Evolutionary conservation across 2,797 vertebrate species (phyloP).

Genomic region (Rachycentron canadum): DNA sequence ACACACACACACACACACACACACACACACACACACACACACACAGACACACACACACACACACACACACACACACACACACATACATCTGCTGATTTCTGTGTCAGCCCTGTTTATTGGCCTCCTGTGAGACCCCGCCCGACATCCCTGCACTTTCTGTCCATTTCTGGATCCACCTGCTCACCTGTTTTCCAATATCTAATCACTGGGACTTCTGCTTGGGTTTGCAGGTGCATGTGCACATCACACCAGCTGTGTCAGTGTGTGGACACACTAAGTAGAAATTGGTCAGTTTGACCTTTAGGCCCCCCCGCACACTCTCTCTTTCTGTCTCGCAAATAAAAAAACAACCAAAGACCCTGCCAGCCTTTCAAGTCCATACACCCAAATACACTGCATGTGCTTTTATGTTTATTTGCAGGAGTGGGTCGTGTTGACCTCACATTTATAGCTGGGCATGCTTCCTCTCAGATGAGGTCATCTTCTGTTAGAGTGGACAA

Average conservation of each 20-base stretch:
- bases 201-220: background rate
- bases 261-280: background rate
- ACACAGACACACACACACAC: background rate
- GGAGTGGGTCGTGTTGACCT: background rate
- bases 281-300: constrained; percentile 45
- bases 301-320: background rate
- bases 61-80: background rate
- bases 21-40: too few relatives aligned
- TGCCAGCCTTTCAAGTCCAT: background rate
- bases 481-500: background rate
- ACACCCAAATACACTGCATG: background rate
- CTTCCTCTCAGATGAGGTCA: background rate
- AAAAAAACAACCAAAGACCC: background rate
- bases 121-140: background rate
- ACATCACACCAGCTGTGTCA: background rate
- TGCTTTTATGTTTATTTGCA: background rate
- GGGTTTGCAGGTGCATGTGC: background rate
- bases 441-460: background rate
- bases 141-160: background rate
- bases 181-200: background rate
- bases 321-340: background rate
- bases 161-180: background rate
- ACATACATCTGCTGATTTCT: background rate
- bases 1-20: background rate
- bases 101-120: background rate